Conservation (phyloP, 2,888 invertebrate species). For the Cephus sareptanus region DNA sequence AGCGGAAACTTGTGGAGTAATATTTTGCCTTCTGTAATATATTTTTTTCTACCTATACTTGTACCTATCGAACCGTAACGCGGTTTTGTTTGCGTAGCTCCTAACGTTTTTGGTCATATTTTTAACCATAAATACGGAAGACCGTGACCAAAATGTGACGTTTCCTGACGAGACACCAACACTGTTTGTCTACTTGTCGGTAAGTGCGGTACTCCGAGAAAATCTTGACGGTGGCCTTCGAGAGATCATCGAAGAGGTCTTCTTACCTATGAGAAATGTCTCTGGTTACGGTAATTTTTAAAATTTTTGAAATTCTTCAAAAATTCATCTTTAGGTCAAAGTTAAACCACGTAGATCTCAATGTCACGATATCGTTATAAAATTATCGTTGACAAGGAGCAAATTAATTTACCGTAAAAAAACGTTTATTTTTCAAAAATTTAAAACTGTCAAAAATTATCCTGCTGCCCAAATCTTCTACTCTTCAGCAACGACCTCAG, state of each 20-base stretch:
- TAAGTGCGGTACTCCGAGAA: conserved; percentile 29
- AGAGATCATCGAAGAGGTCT: conserved; percentile 35
- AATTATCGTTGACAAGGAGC: background rate
- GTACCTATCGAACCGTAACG: background rate
- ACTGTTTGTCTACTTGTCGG: background rate
- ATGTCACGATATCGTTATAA: background rate
- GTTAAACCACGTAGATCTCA: background rate
- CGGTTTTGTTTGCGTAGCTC: conserved; percentile 52
- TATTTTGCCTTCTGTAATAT: background rate
- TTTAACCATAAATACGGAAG: conserved; percentile 60
- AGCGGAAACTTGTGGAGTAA: background rate
- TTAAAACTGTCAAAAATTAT: background rate
- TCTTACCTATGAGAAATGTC: conserved; percentile 29
- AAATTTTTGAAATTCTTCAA: conserved; percentile 8
- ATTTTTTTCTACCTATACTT: background rate
- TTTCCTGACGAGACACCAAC: conserved; percentile 6
- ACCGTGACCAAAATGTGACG: conserved; percentile 62
- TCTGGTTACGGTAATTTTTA: conserved; percentile 42
- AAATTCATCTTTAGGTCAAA: background rate
- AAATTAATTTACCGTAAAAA: background rate
- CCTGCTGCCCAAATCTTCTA: background rate
- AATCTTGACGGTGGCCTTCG: conserved; percentile 43
- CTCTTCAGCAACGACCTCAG: background rate
- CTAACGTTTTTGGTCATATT: conserved; percentile 62
- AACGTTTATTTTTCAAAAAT: background rate